phyloP scores from a whole-genome alignment of 1,140 invertebrate species.

The Phymastichus coffea region DNA sequence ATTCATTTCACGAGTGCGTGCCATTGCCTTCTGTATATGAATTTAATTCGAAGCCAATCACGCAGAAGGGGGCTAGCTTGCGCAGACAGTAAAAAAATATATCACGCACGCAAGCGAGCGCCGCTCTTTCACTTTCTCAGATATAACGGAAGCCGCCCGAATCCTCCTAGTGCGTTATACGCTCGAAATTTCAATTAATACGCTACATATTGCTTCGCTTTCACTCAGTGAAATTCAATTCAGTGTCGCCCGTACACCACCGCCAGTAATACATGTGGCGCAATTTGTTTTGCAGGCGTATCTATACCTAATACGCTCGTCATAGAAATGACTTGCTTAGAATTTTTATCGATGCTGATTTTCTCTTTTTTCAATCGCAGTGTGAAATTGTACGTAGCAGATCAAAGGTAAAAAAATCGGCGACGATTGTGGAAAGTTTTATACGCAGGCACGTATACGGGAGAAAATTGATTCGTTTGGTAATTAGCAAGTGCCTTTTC shows the following conservation, averaged over 20 bases:
- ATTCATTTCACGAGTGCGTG: neutral
- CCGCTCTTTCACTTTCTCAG: neutral
- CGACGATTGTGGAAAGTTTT: conserved; percentile 2
- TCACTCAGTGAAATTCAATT: conserved; percentile 16
- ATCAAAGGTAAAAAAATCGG: neutral
- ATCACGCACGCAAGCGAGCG: too few relatives aligned
- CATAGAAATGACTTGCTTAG: neutral
- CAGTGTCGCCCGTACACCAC: neutral
- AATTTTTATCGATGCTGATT: neutral
- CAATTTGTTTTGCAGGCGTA: neutral
- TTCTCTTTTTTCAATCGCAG: neutral
- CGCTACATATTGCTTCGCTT: conserved; percentile 4
- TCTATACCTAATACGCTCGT: neutral
- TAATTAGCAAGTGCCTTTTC: conserved; percentile 3
- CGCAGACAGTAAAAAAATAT: neutral
- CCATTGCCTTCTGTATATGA: neutral
- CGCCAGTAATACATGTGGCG: neutral
- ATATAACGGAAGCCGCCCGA: neutral
- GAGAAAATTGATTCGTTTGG: neutral
- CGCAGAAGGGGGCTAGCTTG: too few relatives aligned
- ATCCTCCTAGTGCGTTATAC: too few relatives aligned
- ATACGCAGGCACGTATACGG: neutral
- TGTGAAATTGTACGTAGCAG: neutral
- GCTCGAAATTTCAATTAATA: conserved; percentile 21
- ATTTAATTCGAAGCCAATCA: neutral